Evolutionary conservation across 2,113 vertebrate species (phyloP).

Genomic region (Otocyon megalotis): DNA sequence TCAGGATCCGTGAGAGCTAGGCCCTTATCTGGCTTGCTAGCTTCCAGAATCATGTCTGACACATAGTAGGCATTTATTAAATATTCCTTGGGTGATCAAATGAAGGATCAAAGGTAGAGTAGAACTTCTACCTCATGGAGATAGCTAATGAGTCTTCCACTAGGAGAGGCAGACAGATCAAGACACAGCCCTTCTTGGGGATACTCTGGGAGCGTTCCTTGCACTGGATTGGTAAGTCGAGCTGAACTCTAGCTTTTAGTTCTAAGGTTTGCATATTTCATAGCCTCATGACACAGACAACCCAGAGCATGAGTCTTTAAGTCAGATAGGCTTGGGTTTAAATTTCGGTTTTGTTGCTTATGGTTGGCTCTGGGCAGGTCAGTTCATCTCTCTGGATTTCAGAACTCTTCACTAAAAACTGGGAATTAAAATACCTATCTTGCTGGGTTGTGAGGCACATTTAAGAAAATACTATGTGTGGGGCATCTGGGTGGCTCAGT

Average conservation of each 20-base stretch:
- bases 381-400: neutral
- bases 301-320: neutral
- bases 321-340: neutral
- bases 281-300: neutral
- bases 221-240: neutral
- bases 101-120: too few species aligned
- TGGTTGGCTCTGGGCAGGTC: neutral
- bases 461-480: neutral
- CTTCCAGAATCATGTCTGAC: neutral
- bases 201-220: neutral
- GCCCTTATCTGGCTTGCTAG: neutral
- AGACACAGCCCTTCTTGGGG: neutral
- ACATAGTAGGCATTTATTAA: neutral
- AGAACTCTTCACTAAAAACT: neutral
- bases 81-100: neutral
- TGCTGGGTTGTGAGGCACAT: neutral
- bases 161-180: neutral
- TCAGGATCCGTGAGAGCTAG: neutral
- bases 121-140: neutral
- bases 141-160: neutral
- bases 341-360: neutral
- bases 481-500: too few species aligned
- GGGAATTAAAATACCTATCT: neutral
- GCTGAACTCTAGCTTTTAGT: neutral
- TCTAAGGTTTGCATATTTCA: neutral